Evolutionary conservation across 1,140 invertebrate genomes (phyloP).

Genomic region (Meteorus sp.): DNA sequence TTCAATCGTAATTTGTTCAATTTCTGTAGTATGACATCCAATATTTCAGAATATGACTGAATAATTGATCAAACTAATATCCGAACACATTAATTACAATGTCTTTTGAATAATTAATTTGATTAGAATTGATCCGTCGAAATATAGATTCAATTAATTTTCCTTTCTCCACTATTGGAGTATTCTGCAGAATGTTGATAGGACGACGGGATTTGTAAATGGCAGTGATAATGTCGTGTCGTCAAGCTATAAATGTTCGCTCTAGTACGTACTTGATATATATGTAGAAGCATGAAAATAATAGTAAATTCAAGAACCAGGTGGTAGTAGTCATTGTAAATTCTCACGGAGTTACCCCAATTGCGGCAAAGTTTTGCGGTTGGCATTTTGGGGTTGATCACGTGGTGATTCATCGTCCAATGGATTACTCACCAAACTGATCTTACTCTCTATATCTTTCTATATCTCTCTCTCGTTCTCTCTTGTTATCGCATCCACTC

Average conservation of each 20-base stretch:
- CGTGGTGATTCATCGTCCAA: no score
- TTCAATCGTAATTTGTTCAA: no score
- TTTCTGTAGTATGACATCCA: not conserved
- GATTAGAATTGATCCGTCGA: constrained; percentile 13
- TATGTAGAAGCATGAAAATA: no score
- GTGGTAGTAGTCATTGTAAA: not conserved
- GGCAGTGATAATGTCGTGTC: not conserved
- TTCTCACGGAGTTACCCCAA: not conserved
- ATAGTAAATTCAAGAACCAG: not conserved
- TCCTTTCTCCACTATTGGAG: not conserved
- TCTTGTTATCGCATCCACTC: constrained; percentile 24
- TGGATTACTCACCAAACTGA: no score
- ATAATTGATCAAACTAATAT: not conserved
- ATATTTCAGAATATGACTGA: not conserved
- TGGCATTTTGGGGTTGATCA: no score
- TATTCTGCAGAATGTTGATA: not conserved
- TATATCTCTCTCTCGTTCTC: not conserved
- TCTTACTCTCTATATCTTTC: no score
- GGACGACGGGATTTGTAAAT: not conserved
- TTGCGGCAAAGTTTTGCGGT: no score
- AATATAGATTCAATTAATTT: not conserved
- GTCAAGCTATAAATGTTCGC: no score
- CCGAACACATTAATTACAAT: not conserved
- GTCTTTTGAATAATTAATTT: not conserved
- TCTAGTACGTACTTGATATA: no score